Conservation (phyloP, 37 sponge, comb jelly and placozoan species). For the Geodia barretti region DNA sequence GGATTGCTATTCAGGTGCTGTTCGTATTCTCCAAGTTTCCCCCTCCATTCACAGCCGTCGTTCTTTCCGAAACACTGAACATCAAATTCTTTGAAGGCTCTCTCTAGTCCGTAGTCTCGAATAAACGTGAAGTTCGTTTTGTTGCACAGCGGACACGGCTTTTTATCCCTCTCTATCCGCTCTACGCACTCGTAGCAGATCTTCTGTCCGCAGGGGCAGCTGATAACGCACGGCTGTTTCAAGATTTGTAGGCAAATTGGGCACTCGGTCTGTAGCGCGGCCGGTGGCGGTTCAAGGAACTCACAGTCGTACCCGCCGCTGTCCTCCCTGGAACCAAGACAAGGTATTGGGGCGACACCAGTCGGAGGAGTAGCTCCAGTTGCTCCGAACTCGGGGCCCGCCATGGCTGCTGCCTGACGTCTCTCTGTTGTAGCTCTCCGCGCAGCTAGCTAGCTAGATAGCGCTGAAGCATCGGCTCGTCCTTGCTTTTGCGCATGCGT, state of each 20-base stretch:
- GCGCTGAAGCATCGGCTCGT: too few relatives aligned
- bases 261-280: slow-evolving; percentile 14
- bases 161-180: background rate
- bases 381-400: too few relatives aligned
- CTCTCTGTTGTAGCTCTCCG: too few relatives aligned
- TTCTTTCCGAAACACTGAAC: slow-evolving; percentile 1
- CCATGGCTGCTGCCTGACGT: too few relatives aligned
- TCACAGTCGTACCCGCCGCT: slow-evolving; percentile 5
- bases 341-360: too few relatives aligned
- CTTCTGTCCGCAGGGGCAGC: slow-evolving; percentile 36
- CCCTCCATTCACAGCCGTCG: slow-evolving; percentile 29
- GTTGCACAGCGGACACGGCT: slow-evolving; percentile 38
- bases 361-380: too few relatives aligned
- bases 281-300: slow-evolving; percentile 21
- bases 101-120: slow-evolving; percentile 5
- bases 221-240: slow-evolving; percentile 2
- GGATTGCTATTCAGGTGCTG: slow-evolving; percentile 13
- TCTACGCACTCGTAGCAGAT: slow-evolving; percentile 23
- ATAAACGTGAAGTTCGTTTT: slow-evolving; percentile 11
- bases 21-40: slow-evolving; percentile 22
- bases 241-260: slow-evolving; percentile 26
- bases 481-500: too few relatives aligned
- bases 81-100: slow-evolving; percentile 9
- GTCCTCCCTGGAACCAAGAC: too few relatives aligned
- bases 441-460: too few relatives aligned